Evolutionary conservation across 1,140 invertebrate species (phyloP), one percentile per base, ranked within the genome.

Genomic region (Odontomachus brunneus): DNA sequence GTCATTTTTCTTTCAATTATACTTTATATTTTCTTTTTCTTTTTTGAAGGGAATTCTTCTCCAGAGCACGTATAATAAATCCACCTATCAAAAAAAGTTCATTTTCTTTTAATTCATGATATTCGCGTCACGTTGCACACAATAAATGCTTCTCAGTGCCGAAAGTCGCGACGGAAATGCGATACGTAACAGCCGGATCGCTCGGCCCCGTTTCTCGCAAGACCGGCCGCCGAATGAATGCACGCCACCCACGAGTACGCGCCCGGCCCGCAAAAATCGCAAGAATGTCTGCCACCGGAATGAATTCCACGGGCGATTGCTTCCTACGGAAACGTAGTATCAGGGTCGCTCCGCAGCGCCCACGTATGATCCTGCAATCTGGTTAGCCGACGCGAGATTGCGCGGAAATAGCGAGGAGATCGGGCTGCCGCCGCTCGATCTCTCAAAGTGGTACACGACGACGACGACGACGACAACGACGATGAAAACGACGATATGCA

Each of bases 361-460:
- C 81, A 81, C 81, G 75, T 69, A 84, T 87, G 84, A 86, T 84
- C 81, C 67, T 62, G 69, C 86, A 91, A 92, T 92, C 89, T 89
- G 87, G 89, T 92, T 93, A 91, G 89, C 82, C 65, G 84, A 73
- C 63, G 73, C 86, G 90, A 92, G 88, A 93, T 92, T 92, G 89
- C 84, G 83, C 87, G 90, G 89, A 91, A 93, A 92, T 91, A 89
- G 88, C 82, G 80, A 82, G 85, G 86, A 91, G 89, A 91, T 92
- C 89, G 88, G 62, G 62, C 24, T 69, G 65, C 63, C 44, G 33
- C 67, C 75, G 60, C 82, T 80, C 75, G 80, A 89, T 82, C 78
- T 44, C 38, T 84, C 71, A 63, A 88, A 86, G 81, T 83, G 78
- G 82, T 72, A 63, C 83, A 83, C 87, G 83, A 88, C 73, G 48